phyloP scores from a whole-genome alignment of 1,140 invertebrate species.

The Dendroctonus ponderosae region DNA sequence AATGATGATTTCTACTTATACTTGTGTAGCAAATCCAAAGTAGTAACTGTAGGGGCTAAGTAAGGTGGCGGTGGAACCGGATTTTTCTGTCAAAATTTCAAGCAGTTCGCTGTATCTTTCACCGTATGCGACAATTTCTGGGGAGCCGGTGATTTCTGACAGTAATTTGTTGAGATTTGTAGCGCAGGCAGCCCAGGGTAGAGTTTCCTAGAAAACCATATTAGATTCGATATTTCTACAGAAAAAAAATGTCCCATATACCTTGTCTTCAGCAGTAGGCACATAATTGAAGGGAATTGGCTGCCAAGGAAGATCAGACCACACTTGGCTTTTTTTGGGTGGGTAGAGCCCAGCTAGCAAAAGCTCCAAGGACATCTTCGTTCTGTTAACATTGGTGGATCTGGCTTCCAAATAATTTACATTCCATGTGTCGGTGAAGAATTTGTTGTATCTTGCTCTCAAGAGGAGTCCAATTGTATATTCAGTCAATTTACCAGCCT shows the following conservation, averaged over 20 bases:
- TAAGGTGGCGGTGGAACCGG: not conserved
- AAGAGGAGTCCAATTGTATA: slow-evolving; percentile 63
- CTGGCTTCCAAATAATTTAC: slow-evolving; percentile 56
- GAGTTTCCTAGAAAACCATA: slow-evolving; percentile 5
- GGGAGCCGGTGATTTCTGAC: not conserved
- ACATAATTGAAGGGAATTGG: slow-evolving; percentile 54
- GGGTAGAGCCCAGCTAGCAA: slow-evolving; percentile 58
- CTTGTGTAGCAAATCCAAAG: slow-evolving; percentile 13
- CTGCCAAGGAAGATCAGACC: slow-evolving; percentile 56
- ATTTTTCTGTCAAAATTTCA: not conserved
- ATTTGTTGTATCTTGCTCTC: slow-evolving; percentile 59
- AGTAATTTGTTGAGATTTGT: too few species aligned
- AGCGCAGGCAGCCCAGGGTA: slow-evolving; percentile 1
- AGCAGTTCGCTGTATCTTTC: slow-evolving; percentile 5
- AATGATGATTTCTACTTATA: not conserved
- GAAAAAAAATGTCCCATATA: not conserved
- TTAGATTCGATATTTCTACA: not conserved
- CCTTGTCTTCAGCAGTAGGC: not conserved
- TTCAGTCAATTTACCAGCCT: slow-evolving; percentile 48
- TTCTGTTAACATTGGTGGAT: slow-evolving; percentile 53
- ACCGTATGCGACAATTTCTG: not conserved
- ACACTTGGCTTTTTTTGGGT: slow-evolving; percentile 51
- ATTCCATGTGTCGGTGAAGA: slow-evolving; percentile 52
- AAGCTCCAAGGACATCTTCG: slow-evolving; percentile 59
- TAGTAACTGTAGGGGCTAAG: slow-evolving; percentile 6